Percentiles rank a stretch among this genome's conserved stretches.
phyloP scores from a whole-genome alignment of 2,113 vertebrate species.

The Lathamus discolor region DNA sequence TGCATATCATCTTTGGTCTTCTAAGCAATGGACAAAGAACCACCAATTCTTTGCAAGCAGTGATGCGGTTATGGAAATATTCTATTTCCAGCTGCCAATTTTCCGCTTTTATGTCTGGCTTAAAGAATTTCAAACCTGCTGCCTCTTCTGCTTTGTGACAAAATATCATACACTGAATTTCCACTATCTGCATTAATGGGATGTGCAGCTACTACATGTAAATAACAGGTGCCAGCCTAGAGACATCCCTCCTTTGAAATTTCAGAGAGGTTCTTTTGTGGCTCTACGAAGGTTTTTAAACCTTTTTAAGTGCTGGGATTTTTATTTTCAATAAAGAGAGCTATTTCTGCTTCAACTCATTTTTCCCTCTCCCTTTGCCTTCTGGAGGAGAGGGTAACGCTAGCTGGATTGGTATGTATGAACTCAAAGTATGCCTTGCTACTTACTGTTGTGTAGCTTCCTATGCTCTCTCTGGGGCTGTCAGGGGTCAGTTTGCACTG shows the following conservation, averaged over 20 bases:
- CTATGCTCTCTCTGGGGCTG: background rate
- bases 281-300: background rate
- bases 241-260: constrained; percentile 16
- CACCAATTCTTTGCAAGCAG: background rate
- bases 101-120: background rate
- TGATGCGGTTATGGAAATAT: background rate
- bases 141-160: constrained; percentile 18
- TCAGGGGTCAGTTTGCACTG: background rate
- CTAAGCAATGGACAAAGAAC: background rate
- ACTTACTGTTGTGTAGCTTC: background rate
- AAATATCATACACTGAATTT: constrained; percentile 20
- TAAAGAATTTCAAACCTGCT: constrained; percentile 25
- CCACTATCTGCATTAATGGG: background rate
- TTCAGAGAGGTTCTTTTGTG: background rate
- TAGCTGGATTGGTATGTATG: background rate
- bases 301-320: background rate
- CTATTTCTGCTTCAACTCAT: background rate
- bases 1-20: background rate
- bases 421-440: background rate
- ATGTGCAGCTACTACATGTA: background rate
- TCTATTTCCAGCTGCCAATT: background rate
- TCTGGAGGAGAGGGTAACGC: background rate
- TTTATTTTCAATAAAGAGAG: background rate
- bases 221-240: background rate
- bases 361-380: background rate